These are phyloP conservation scores for Poeciliopsis turrubarensis DNA, from an alignment of 2,113 vertebrate species.

Conservation along the genomic window DNA sequence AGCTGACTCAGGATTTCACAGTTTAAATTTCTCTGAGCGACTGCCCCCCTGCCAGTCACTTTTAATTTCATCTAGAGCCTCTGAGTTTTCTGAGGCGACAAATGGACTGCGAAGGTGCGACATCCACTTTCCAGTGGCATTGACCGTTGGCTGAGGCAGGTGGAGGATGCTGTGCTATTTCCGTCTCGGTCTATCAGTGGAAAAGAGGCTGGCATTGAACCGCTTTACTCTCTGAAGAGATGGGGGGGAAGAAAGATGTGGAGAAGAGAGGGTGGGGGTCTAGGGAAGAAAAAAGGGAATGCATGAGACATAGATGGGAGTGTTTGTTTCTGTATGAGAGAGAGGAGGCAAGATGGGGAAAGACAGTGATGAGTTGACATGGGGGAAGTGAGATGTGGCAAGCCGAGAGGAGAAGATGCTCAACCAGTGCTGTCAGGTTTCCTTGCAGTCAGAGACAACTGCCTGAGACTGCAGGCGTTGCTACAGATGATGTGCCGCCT, in stretches of 20 bases:
- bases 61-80: slow-evolving; percentile 39
- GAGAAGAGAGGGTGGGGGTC: background rate
- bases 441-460: slow-evolving; percentile 54
- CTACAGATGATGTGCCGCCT: slow-evolving; percentile 47
- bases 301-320: slow-evolving; percentile 47
- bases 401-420: slow-evolving; percentile 67
- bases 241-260: background rate
- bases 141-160: slow-evolving; percentile 52
- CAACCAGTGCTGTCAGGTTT: slow-evolving; percentile 68
- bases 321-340: slow-evolving; percentile 22
- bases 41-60: slow-evolving; percentile 37
- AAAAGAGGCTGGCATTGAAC: slow-evolving; percentile 45
- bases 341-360: slow-evolving; percentile 29
- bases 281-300: background rate
- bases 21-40: slow-evolving; percentile 47
- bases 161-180: slow-evolving; percentile 64
- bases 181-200: slow-evolving; percentile 54
- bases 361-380: slow-evolving; percentile 62
- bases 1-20: slow-evolving; percentile 70
- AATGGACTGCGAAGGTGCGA: slow-evolving; percentile 44
- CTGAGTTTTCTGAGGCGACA: slow-evolving; percentile 23
- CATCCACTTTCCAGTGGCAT: slow-evolving; percentile 46
- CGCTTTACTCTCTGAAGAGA: slow-evolving; percentile 46
- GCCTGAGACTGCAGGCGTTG: slow-evolving; percentile 40
- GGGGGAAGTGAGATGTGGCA: slow-evolving; percentile 72